Conservation (phyloP, 2,113 vertebrate species). For the Malurus alboscapulatus region DNA sequence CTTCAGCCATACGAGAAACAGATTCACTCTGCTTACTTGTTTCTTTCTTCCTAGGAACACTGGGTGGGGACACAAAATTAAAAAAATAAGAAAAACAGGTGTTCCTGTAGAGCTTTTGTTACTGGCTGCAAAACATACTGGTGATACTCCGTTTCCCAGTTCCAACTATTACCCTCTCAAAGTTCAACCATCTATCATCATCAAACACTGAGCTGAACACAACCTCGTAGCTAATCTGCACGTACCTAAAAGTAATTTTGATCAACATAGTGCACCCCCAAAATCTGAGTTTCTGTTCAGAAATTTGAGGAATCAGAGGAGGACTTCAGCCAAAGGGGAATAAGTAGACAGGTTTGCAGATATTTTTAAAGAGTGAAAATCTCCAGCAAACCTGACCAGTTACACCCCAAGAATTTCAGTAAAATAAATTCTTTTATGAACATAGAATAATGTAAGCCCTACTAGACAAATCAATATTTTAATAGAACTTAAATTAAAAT, state of each 20-base stretch:
- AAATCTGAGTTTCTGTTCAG: background rate
- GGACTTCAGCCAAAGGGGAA: background rate
- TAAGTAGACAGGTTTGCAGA: background rate
- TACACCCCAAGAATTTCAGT: background rate
- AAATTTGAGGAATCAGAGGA: background rate
- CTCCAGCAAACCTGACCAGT: background rate
- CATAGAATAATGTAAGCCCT: background rate
- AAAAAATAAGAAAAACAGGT: conserved; percentile 44
- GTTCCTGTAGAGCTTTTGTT: conserved; percentile 8
- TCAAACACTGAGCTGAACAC: background rate
- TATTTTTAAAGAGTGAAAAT: background rate
- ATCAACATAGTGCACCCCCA: background rate
- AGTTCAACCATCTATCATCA: background rate
- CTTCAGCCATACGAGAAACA: background rate
- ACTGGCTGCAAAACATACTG: background rate
- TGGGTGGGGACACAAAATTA: conserved; percentile 9
- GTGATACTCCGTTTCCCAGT: background rate
- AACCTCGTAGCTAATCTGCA: background rate
- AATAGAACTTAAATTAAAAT: background rate
- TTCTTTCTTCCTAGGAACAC: conserved; percentile 3
- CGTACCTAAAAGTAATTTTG: background rate
- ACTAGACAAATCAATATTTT: background rate
- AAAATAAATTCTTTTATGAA: background rate
- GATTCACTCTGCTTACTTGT: background rate
- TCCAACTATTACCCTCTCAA: background rate